These are phyloP conservation scores for Ectobius pallidus DNA, from an alignment of 2,888 invertebrate species.

Conservation along the genomic window DNA sequence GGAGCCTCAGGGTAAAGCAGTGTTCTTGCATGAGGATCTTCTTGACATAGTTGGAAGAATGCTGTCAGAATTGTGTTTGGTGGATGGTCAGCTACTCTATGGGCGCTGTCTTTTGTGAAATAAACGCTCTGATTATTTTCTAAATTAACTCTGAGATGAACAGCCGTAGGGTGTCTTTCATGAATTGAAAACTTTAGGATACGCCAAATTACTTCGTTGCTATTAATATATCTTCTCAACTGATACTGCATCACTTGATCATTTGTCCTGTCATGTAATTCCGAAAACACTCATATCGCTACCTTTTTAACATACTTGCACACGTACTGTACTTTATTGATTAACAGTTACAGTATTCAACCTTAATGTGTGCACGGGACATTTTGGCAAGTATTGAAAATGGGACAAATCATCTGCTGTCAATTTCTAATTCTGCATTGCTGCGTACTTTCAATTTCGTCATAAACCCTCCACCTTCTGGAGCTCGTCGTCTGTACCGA, in stretches of 20 bases:
- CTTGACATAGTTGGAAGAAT: background rate
- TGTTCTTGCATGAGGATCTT: background rate
- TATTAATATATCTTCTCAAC: background rate
- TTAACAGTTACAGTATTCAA: background rate
- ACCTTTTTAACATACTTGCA: background rate
- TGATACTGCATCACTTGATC: background rate
- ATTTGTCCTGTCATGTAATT: background rate
- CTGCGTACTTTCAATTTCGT: background rate
- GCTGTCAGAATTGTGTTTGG: background rate
- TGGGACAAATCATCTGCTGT: background rate
- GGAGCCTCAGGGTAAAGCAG: background rate
- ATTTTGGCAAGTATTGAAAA: too few species aligned
- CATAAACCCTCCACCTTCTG: slow-evolving; percentile 45
- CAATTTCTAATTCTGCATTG: background rate
- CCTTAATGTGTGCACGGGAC: too few species aligned
- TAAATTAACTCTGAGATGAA: background rate
- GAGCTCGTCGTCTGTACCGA: slow-evolving; percentile 48
- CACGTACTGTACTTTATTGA: background rate
- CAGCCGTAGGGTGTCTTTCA: background rate
- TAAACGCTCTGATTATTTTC: background rate
- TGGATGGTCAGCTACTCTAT: background rate
- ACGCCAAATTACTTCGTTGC: background rate
- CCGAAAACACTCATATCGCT: background rate
- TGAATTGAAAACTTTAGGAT: background rate
- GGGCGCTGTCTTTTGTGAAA: background rate